Percentiles rank a stretch among this genome's conserved stretches.
Evolutionary conservation across 1,140 invertebrate genomes (phyloP).

Genomic region (Chelonus insularis): DNA sequence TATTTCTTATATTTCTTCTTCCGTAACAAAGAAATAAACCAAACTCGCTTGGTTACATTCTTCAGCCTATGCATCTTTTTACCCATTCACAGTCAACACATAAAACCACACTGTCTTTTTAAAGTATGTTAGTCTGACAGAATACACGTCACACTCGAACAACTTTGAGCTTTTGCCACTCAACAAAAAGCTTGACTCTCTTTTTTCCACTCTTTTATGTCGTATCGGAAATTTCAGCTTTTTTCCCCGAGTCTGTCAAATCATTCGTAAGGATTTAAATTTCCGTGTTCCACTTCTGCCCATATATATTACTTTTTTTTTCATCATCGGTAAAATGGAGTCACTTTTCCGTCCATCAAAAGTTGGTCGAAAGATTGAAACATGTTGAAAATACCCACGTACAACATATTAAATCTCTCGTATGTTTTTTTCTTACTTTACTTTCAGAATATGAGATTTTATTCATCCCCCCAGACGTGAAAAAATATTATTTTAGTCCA

Average conservation of each 20-base stretch:
- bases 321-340: background rate
- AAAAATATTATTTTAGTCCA: too few relatives aligned
- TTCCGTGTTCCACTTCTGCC: constrained; percentile 33
- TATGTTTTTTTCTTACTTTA: too few relatives aligned
- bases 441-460: too few relatives aligned
- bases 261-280: constrained; percentile 44
- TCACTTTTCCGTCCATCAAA: background rate
- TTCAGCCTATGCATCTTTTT: background rate
- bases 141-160: constrained; percentile 1
- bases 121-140: background rate
- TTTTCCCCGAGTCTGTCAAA: constrained; percentile 13
- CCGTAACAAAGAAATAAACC: too few relatives aligned
- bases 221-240: background rate
- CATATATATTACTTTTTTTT: background rate
- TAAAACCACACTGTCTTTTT: background rate
- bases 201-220: background rate
- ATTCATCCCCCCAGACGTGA: too few relatives aligned
- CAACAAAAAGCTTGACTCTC: background rate
- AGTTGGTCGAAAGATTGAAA: background rate
- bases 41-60: background rate
- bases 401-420: too few relatives aligned
- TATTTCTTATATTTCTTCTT: constrained; percentile 25
- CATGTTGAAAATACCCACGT: too few relatives aligned
- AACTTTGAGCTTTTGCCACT: background rate
- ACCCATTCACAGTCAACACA: background rate